Evolutionary conservation across 2,113 vertebrate genomes (phyloP), one percentile per base, ranked within the genome.

Genomic region (Engystomops pustulosus): DNA sequence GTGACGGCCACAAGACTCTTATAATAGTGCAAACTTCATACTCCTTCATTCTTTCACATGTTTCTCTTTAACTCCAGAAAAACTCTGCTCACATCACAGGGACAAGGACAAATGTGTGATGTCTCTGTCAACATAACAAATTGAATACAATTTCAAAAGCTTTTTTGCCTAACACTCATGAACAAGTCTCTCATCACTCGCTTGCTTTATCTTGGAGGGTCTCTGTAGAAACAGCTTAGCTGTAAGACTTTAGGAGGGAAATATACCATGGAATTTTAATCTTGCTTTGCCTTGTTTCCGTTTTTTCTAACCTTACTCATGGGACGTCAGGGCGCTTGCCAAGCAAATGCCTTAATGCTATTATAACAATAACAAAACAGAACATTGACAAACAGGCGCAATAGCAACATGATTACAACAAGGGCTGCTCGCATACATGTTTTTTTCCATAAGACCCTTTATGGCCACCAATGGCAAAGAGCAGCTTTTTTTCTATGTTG

Each of bases 321-420:
- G 51, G 34, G 75, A 78, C n/a, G 12, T 10, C 34, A 41, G 20
- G 12, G 75, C 38, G 32, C 32, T 25, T 55, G 74, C 74, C 74
- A 77, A 77, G 49, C 51, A 58, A 77, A 77, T 78, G 34, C 75
- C 51, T 78, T 78, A 78, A 41, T 38, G 75, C 75, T 58, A 78
- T 38, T 60, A 78, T 58, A 77, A 55, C 51, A 78, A 78, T 38
- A 78, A 60, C 34, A 78, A 58, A 58, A 41, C 70, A 60, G 27
- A 25, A 76, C 72, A 58, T 25, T 41, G 51, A 60, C 51, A 55
- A 77, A 77, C 32, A 55, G 74, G 17, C 5, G 51, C 47, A 76
- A 53, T 36, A 44, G 32, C 51, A 77, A 38, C 55, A 77, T 20
- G 25, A 76, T 34, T 51, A 76, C 27, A 51, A 27, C 14, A 32